Base-by-base conservation (phyloP, 2,113 vertebrate genomes). In the Xyliphius kryptos region DNA sequence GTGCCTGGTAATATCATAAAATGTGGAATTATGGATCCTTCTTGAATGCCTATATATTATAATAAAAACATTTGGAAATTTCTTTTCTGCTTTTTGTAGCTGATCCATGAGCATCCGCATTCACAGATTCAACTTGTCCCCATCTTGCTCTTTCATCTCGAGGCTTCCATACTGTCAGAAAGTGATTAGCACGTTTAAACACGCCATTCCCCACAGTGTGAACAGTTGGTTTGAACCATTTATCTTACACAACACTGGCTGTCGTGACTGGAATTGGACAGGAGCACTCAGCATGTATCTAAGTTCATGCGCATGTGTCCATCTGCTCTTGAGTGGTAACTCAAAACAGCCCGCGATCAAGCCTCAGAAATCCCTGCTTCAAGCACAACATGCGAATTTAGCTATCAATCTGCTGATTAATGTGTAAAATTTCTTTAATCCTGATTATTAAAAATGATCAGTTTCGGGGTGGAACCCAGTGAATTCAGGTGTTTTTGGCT, bases 281-380 rank as follows among this genome's bases (percentile, higher is more conserved):
- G 36, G 56, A 72, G 53, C 67, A 61, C 60, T 72, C 48, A 52
- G 59, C 63, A 70, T 68, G 74, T 73, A 67, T 76, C 70, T 68
- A 70, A 73, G 70, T 70, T 76, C 67, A 67, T 64, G 51, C 64
- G 26, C 64, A 67, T 64, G 57, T 8, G 32, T 50, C 74, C 74
- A 76, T 76, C 74, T 76, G 70, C 70, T 70, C 61, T n/a, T 49
- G 46, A 61, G 71, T 69, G 51, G 56, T 73, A 68, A 65, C 61
- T 56, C 6, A 10, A 56, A 51, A 38, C 38, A 61, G 62, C 12
- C 64, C 46, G 47, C 6, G 32, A 21, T 60, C 51, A 21, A 3
- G n/a, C n/a, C n/a, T n/a, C n/a, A n/a, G n/a, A n/a, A n/a, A n/a
- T n/a, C n/a, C n/a, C n/a, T n/a, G n/a, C n/a, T n/a, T n/a, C n/a